Evolutionary conservation across 2,113 vertebrate genomes (phyloP), one percentile per base, ranked within the genome.

Genomic region (Kobus ellipsiprymnus): DNA sequence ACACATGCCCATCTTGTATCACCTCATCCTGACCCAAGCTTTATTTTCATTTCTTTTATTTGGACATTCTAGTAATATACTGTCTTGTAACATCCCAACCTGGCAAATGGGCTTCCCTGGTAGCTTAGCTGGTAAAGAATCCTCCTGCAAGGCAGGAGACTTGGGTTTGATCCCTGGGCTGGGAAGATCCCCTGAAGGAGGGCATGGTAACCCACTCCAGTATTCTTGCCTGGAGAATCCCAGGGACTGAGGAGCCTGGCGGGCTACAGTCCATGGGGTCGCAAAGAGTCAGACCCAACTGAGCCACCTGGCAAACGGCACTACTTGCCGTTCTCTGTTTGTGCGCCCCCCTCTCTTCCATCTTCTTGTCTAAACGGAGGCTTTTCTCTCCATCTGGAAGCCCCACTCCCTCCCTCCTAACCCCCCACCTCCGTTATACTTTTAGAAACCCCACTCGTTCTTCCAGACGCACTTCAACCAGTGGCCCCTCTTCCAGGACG

Each of bases 1-100:
- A 78, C 91, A 15, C 44, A 12, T 88, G 16, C 9, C 14, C 2
- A 8, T 60, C 2, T 77, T 89, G 3, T 27, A 46, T 5, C 21
- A 71, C 23, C 10, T 9, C 6, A 25, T 2, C 27, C 8, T 10
- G 19, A 71, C 3, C 23, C 8, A 6, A 16, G 48, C n/a, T 91
- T 87, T 93, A 15, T 87, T 90, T 94, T 67, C 29, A 86, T 67
- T 77, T 92, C 30, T 85, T 78, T 85, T 46, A 29, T 84, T 92
- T 97, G 90, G 62, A 54, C 19, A 23, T 40, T 91, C 27, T 40
- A n/a, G 36, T 50, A 57, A n/a, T 36, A 30, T 33, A 7, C 4
- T 55, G 5, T 59, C 17, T 91, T 88, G 44, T 77, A 33, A 67
- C 30, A 67, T 44, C 44, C 4, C 16, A 60, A 83, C 6, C 44